These are phyloP conservation scores for Thereva nobilitata DNA, from an alignment of 2,888 invertebrate genomes.

Conservation along the genomic window DNA sequence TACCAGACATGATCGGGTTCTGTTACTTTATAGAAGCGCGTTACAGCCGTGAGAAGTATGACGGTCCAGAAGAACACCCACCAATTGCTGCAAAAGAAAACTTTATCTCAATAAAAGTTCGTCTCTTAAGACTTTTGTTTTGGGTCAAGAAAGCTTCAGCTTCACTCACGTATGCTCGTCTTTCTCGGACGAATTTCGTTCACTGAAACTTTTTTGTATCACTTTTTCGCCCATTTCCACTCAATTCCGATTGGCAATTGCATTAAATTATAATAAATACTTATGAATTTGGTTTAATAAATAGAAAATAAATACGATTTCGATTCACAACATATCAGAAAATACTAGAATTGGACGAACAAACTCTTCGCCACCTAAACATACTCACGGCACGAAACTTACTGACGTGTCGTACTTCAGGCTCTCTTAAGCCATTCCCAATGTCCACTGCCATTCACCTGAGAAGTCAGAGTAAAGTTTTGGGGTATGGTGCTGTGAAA, in stretches of 20 bases:
- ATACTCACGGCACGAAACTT: background rate
- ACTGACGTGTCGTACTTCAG: conserved; percentile 8
- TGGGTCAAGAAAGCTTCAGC: conserved; percentile 2
- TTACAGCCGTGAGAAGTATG: conserved; percentile 69
- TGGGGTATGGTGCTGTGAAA: too few species aligned
- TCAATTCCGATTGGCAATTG: background rate
- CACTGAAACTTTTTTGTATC: background rate
- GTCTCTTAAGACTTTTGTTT: conserved; percentile 28
- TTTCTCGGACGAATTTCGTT: background rate
- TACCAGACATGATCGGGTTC: conserved; percentile 95
- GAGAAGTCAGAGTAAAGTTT: too few species aligned
- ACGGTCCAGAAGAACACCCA: conserved; percentile 70
- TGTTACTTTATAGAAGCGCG: conserved; percentile 85
- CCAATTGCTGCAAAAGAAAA: conserved; percentile 59
- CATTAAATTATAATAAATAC: conserved; percentile 3
- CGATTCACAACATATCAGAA: too few species aligned
- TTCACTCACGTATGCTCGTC: conserved; percentile 9
- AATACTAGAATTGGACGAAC: too few species aligned
- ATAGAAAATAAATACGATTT: conserved; percentile 1
- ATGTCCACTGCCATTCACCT: too few species aligned
- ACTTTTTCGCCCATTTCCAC: background rate
- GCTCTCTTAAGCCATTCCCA: too few species aligned
- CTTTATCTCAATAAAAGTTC: background rate
- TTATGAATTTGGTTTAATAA: background rate
- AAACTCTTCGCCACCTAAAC: too few species aligned